A percentile compares a stretch with the other conserved stretches of the same genome.
Evolutionary conservation across 2,797 vertebrate genomes (phyloP).

Genomic region (Hyperoplus immaculatus): DNA sequence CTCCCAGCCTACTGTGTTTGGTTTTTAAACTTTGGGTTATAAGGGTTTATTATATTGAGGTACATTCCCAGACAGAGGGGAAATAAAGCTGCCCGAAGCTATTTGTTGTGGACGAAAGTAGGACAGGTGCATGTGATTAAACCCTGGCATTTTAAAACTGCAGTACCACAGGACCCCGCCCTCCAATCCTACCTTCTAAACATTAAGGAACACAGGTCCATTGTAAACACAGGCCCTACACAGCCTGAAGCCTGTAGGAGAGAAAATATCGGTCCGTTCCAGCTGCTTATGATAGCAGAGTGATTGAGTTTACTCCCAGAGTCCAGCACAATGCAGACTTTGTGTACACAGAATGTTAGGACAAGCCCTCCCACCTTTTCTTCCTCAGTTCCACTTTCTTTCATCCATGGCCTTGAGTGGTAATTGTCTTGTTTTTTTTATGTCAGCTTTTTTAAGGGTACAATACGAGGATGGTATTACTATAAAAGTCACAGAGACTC

Average conservation of each 20-base stretch:
- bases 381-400: slow-evolving; percentile 40
- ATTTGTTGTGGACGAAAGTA: slow-evolving; percentile 50
- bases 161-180: slow-evolving; percentile 38
- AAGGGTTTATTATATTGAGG: slow-evolving; percentile 23
- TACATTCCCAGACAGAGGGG: slow-evolving; percentile 48
- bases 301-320: slow-evolving; percentile 71
- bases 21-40: slow-evolving; percentile 29
- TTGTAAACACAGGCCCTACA: slow-evolving; percentile 61
- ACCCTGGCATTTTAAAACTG: slow-evolving; percentile 35
- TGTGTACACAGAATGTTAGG: slow-evolving; percentile 61
- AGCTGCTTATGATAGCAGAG: slow-evolving; percentile 72
- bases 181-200: slow-evolving; percentile 41
- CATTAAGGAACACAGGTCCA: slow-evolving; percentile 60
- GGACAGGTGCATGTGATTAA: slow-evolving; percentile 73
- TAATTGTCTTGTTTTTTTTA: slow-evolving; percentile 48
- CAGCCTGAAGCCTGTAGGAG: slow-evolving; percentile 49
- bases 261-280: slow-evolving; percentile 63
- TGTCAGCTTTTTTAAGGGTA: slow-evolving; percentile 26
- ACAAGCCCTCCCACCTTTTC: slow-evolving; percentile 52
- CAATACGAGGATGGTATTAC: slow-evolving; percentile 29
- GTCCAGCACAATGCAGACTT: slow-evolving; percentile 68
- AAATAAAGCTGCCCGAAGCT: slow-evolving; percentile 39
- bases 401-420: slow-evolving; percentile 42
- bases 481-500: slow-evolving; percentile 9
- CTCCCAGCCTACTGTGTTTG: slow-evolving; percentile 38